A percentile compares a stretch with the other conserved stretches of the same genome.
phyloP scores from a whole-genome alignment of 2,113 vertebrate genomes.

The Chunga burmeisteri region DNA sequence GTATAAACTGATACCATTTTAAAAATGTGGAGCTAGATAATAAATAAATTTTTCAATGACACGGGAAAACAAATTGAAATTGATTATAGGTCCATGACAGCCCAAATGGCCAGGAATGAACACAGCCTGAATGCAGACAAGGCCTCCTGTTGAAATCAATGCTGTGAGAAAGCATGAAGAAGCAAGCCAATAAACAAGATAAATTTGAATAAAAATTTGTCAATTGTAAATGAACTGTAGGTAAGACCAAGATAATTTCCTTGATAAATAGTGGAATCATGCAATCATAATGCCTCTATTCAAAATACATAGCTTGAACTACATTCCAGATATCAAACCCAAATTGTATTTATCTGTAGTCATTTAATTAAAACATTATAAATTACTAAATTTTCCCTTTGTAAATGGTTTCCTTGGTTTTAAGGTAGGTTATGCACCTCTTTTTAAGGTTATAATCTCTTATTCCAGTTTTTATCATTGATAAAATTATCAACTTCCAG shows the following conservation, averaged over 20 bases:
- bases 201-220: background rate
- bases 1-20: background rate
- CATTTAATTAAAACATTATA: background rate
- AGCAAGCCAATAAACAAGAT: background rate
- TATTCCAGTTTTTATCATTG: background rate
- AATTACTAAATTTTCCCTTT: background rate
- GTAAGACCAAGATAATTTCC: background rate
- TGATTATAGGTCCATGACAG: background rate
- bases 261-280: background rate
- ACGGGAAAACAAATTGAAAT: background rate
- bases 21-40: background rate
- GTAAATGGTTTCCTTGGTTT: background rate
- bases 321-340: background rate
- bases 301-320: background rate
- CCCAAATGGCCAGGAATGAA: background rate
- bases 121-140: background rate
- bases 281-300: background rate
- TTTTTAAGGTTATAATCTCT: background rate
- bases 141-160: background rate
- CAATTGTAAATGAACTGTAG: background rate
- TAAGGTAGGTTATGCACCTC: background rate
- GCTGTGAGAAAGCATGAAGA: background rate
- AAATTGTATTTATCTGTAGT: background rate
- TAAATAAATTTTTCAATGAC: background rate
- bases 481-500: background rate